Evolutionary conservation across 92 coral and sea anemone species (phyloP).

Genomic region (Siderastrea siderea): DNA sequence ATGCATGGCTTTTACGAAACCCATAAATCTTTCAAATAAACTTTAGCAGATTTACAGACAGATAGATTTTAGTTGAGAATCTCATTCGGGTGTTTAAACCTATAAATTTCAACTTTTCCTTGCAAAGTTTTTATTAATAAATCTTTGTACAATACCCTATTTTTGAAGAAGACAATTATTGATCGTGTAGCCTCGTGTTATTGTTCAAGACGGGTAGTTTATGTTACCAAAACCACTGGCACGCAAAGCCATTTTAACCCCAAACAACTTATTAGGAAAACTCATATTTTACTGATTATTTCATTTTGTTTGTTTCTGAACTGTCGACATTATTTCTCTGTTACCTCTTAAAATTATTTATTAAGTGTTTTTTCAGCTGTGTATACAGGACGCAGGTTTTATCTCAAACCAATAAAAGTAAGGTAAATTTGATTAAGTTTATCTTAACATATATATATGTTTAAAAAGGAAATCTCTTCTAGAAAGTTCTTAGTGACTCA

Average conservation of each 20-base stretch:
- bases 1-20: not conserved
- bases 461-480: too few relatives aligned
- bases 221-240: too few relatives aligned
- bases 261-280: not conserved
- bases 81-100: too few relatives aligned
- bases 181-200: not conserved
- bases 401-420: not conserved
- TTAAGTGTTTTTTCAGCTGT: not conserved
- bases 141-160: not conserved
- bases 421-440: not conserved
- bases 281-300: not conserved
- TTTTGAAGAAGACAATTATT: not conserved
- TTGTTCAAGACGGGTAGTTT: too few relatives aligned
- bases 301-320: too few relatives aligned
- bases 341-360: too few relatives aligned
- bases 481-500: too few relatives aligned
- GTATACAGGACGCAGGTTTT: not conserved
- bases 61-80: not conserved
- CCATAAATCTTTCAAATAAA: slow-evolving; percentile 17
- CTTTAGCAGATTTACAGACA: not conserved
- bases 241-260: too few relatives aligned
- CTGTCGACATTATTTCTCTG: too few relatives aligned
- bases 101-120: too few relatives aligned
- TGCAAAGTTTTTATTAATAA: not conserved
- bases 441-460: too few relatives aligned